Conservation (phyloP, 2,113 vertebrate species). For the Poicephalus gulielmi region DNA sequence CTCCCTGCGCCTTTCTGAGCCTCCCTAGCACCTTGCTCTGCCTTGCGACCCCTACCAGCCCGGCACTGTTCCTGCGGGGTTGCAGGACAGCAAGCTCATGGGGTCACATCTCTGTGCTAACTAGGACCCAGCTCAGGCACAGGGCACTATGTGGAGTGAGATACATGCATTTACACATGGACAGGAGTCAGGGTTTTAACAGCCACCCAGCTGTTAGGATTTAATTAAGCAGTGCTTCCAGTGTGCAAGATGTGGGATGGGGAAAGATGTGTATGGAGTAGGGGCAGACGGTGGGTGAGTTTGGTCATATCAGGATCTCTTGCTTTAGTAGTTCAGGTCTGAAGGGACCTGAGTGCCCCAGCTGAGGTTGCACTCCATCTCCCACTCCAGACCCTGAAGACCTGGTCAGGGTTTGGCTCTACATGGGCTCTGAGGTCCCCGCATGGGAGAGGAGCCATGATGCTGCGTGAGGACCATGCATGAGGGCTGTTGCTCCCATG, state of each 20-base stretch:
- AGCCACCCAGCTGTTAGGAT: background rate
- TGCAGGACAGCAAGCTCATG: background rate
- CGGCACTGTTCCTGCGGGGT: background rate
- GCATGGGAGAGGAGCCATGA: background rate
- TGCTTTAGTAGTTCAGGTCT: background rate
- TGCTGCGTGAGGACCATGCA: accelerated
- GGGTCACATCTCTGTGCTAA: background rate
- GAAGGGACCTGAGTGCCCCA: background rate
- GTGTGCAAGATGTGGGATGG: background rate
- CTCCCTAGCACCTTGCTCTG: background rate
- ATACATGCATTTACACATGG: background rate
- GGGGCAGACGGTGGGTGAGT: background rate
- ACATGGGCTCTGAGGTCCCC: accelerated
- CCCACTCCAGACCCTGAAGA: background rate
- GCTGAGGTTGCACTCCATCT: background rate
- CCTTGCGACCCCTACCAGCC: background rate
- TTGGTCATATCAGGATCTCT: background rate
- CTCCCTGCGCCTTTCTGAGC: background rate
- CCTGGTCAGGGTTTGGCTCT: background rate
- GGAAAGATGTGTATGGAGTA: background rate
- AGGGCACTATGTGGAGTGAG: background rate
- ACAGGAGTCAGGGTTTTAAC: background rate
- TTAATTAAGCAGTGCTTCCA: background rate
- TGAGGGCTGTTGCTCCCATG: background rate
- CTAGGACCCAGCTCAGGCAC: accelerated